Evolutionary conservation across 2,113 vertebrate species (phyloP), one percentile per base, ranked within the genome.

Genomic region (Ceuthmochares aereus): DNA sequence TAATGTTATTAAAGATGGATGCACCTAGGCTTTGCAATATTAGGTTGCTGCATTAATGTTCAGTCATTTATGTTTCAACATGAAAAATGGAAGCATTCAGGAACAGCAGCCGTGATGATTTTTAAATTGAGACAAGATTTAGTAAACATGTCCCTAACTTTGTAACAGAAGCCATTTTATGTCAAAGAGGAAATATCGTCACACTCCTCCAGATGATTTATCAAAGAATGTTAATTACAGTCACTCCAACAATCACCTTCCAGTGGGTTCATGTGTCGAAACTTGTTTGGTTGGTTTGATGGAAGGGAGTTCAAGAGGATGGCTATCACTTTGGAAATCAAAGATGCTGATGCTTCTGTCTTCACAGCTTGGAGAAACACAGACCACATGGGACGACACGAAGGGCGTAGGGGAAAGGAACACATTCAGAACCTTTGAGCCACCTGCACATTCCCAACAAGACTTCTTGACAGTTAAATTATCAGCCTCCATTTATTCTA

Each of bases 101-200:
- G n/a, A 84, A 89, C 9, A 4, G 34, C 34, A 75, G 52, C 59
- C 3, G 4, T 40, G 14, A 62, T 64, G 30, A n/a, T 91, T 73
- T 68, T 92, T 80, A 87, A 86, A 86, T n/a, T 16, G 51, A 91
- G 70, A 80, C 42, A 91, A 84, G 63, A 94, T 95, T 96, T 70
- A 73, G 56, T 64, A 83, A 94, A 84, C 23, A 43, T 56, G 47
- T 52, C 59, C 85, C 19, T 74, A 84, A 84, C 36, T 45, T n/a
- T 66, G 22, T 64, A 77, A 62, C 54, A 54, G 22, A 85, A 77
- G 60, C 15, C 36, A 15, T 87, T 47, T 92, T 63, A 43, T 11
- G 27, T 40, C 36, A 12, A 47, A 62, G 40, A 15, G 56, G 45
- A 43, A 42, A 14, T 26, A n/a, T 34, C 64, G 85, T 68, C 77